These are phyloP conservation scores for Chelonus insularis DNA, from an alignment of 1,140 invertebrate genomes.

Conservation along the genomic window DNA sequence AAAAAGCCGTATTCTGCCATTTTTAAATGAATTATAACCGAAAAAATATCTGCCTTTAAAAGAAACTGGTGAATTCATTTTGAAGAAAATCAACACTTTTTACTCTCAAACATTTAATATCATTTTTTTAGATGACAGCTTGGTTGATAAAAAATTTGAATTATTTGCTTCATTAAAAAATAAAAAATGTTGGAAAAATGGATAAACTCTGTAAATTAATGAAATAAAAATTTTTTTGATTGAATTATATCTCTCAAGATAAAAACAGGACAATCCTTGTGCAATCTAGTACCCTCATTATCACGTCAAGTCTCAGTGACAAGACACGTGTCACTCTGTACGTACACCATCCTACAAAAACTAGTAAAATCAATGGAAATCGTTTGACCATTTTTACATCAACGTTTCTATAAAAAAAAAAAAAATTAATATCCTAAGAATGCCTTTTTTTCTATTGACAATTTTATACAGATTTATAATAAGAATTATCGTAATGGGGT, in stretches of 20 bases:
- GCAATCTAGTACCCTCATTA: conserved; percentile 19
- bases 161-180: no score
- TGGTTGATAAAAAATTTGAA: no score
- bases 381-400: background rate
- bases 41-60: no score
- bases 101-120: no score
- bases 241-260: background rate
- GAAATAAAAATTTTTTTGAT: background rate
- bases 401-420: background rate
- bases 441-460: background rate
- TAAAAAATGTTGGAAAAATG: no score
- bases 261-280: background rate
- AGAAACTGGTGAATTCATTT: no score
- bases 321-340: conserved; percentile 2
- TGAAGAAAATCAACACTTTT: no score
- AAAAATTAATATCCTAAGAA: background rate
- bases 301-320: conserved; percentile 20
- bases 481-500: background rate
- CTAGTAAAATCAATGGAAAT: background rate
- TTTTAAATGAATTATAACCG: no score
- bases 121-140: no score
- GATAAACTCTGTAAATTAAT: conserved; percentile 7
- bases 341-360: conserved; percentile 1
- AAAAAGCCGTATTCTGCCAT: background rate
- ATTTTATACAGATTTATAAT: background rate